Base-by-base conservation (phyloP, 2,888 invertebrate species). In the Heteromyza rotundicornis region DNA sequence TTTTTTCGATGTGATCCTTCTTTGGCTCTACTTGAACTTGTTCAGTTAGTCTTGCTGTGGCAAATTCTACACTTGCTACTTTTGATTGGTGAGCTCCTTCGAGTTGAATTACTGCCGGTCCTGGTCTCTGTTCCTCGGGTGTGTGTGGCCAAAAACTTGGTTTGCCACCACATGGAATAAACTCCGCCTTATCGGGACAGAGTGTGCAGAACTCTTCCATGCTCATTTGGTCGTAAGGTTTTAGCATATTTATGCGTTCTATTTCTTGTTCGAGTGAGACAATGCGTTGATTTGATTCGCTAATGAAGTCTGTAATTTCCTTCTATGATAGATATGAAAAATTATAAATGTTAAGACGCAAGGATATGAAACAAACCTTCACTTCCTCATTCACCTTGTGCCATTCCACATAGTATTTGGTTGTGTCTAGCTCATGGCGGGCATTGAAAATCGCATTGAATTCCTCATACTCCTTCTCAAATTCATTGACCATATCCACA, bases 71-170 rank as follows among this genome's bases (percentile, higher is more conserved):
- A n/a, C n/a, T n/a, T n/a, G n/a, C n/a, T n/a, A n/a, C n/a, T n/a
- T n/a, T n/a, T n/a, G n/a, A n/a, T n/a, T n/a, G n/a, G n/a, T n/a
- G n/a, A n/a, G n/a, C n/a, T n/a, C n/a, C n/a, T n/a, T n/a, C n/a
- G n/a, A n/a, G n/a, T n/a, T n/a, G n/a, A n/a, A n/a, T n/a, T n/a
- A n/a, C 62, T 0, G 53, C 8, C 0, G 74, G 70, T 0, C 75
- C 74, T 0, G 70, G 72, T 16, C 5, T 80, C 78, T 92, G 91
- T 40, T 88, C 89, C 20, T 91, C 90, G 0, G 86, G 84, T 2
- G 71, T 82, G 79, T 95, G 95, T 0, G 96, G 96, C 92, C 92
- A 95, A 86, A 90, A 89, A 7, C 92, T 90, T 8, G 95, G 94
- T 59, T 84, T 88, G 76, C 91, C 89, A 77, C 90, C 89, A 16